Base-by-base conservation (phyloP, 1,140 invertebrate species). In the Piezodorus guildinii region DNA sequence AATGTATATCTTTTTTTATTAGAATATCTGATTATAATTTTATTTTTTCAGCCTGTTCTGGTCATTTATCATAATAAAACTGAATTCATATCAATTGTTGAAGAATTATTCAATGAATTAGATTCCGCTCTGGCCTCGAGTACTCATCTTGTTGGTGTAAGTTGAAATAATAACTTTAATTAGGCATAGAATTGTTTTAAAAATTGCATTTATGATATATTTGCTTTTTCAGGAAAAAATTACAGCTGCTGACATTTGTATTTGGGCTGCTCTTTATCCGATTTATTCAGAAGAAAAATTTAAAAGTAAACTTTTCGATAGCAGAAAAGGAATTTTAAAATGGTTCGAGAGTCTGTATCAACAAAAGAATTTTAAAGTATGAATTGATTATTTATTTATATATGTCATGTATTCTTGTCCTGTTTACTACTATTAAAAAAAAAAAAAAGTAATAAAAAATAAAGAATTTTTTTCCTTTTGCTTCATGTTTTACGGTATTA, bases 201-300 rank as follows among this genome's bases (percentile, higher is more conserved):
- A 49, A 34, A 25, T 43, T 60, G 17, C 61, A 27, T 27, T 21
- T 62, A 16, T 59, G 62, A 62, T 68, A 10, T 65, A 17, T 65
- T 70, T 43, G 9, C 5, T 0, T 43, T 60, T 25, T 5, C 46
- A 74, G 70, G 63, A 69, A 44, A 34, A 44, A 21, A 23, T 73
- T 23, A 66, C 66, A 46, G 68, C 70, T 60, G 72, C 72, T 43
- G 75, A 77, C 66, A 66, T 75, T 34, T 66, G 71, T 23, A 62
- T 76, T 6, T 77, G 73, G 72, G 67, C 68, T 23, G 69, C 70
- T 16, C 46, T 76, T 5, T 75, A 71, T 67, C 72, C 72, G 12
- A 34, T 76, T n/a, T 65, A 71, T 14, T 66, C 68, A 23, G 71
- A 72, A 19, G 64, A 62, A 2, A 68, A 69, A 65, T 62, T 71